These are phyloP conservation scores for Lanius collurio DNA, from an alignment of 2,113 vertebrate genomes.

Conservation along the genomic window DNA sequence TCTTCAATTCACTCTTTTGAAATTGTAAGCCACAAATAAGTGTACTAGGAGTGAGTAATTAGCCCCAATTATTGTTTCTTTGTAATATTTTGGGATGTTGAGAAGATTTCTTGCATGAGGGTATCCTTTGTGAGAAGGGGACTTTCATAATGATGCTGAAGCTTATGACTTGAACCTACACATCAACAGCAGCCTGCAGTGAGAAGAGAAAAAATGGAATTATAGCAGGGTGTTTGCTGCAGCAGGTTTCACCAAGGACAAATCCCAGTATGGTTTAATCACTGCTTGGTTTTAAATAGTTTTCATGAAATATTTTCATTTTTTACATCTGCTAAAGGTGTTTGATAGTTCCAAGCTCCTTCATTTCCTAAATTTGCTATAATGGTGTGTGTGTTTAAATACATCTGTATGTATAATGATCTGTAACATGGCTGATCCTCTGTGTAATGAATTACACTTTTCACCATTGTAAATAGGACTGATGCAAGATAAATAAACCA, in stretches of 20 bases:
- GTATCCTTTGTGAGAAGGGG: background rate
- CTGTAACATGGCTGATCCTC: constrained; percentile 30
- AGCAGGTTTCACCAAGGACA: constrained; percentile 35
- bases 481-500: constrained; percentile 70
- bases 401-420: constrained; percentile 60
- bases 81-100: constrained; percentile 44
- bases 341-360: background rate
- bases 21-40: constrained; percentile 19
- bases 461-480: constrained; percentile 53
- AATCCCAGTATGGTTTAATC: constrained; percentile 52
- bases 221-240: background rate
- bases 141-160: constrained; percentile 7
- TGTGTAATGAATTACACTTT: constrained; percentile 59
- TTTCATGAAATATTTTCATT: constrained; percentile 13
- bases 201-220: background rate
- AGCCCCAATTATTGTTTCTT: constrained; percentile 51
- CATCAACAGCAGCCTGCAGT: background rate
- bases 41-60: constrained; percentile 28
- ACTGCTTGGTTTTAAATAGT: background rate
- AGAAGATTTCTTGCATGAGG: background rate
- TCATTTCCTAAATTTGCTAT: constrained; percentile 5
- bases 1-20: constrained; percentile 54
- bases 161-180: background rate
- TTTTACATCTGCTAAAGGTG: background rate
- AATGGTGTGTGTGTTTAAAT: constrained; percentile 49